Percentiles rank a stretch among this genome's conserved stretches.
phyloP scores from a whole-genome alignment of 2,113 vertebrate genomes.

The Lepidothrix coronata region DNA sequence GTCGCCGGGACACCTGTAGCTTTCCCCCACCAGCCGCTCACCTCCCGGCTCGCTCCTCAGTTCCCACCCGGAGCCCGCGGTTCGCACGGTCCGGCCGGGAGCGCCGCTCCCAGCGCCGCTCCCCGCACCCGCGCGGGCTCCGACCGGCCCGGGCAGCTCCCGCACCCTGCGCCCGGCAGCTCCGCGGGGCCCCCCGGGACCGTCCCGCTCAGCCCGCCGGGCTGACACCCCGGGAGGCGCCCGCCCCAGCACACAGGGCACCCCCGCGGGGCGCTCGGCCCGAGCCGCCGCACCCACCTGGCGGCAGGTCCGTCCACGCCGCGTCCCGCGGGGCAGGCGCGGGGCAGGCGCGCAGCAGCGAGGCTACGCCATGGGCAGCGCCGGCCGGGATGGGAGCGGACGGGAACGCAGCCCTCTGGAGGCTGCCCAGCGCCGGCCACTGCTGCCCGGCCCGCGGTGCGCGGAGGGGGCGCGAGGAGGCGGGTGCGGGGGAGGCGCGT shows the following conservation, averaged over 20 bases:
- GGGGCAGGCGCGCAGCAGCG: background rate
- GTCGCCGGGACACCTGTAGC: background rate
- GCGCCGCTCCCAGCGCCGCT: background rate
- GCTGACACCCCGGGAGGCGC: background rate
- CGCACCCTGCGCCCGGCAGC: background rate
- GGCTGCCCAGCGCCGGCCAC: background rate
- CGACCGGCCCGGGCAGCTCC: background rate
- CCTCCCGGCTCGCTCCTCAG: accelerated
- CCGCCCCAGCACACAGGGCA: background rate
- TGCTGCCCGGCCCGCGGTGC: background rate
- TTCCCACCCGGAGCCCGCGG: background rate
- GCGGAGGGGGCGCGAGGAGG: background rate
- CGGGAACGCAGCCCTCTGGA: background rate
- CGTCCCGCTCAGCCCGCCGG: background rate
- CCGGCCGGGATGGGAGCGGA: background rate
- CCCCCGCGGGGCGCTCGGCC: background rate
- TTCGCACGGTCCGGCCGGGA: background rate
- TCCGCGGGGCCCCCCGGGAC: background rate
- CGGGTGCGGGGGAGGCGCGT: background rate
- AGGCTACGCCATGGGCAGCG: background rate
- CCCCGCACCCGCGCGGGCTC: background rate
- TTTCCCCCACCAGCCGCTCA: accelerated
- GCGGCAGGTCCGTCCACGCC: background rate
- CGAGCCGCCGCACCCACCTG: background rate
- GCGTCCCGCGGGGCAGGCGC: background rate